Percentiles rank a stretch among this genome's conserved stretches.
phyloP scores from a whole-genome alignment of 2,888 invertebrate species.

The Limnephilus lunatus region DNA sequence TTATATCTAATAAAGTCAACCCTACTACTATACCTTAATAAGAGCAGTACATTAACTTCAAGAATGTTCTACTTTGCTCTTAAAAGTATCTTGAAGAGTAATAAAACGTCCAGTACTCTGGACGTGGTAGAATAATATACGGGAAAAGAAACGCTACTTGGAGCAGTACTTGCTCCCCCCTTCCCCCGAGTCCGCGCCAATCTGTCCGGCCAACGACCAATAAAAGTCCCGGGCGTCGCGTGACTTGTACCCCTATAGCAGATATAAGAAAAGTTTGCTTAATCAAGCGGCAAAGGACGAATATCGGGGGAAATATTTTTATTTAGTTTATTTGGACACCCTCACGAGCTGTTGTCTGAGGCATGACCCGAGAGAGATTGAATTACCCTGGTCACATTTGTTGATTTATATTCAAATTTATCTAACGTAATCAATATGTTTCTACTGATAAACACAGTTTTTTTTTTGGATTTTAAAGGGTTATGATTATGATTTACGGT shows the following conservation, averaged over 20 bases:
- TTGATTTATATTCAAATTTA: too few species aligned
- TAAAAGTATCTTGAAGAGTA: background rate
- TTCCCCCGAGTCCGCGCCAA: constrained; percentile 19
- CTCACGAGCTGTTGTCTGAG: background rate
- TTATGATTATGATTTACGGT: too few species aligned
- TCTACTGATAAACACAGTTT: too few species aligned
- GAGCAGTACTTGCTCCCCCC: background rate
- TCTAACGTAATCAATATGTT: too few species aligned
- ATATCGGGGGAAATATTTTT: constrained; percentile 37
- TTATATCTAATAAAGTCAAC: background rate
- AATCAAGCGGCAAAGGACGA: constrained; percentile 38
- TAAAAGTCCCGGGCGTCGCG: constrained; percentile 30
- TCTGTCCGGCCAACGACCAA: constrained; percentile 42
- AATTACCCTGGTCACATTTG: background rate
- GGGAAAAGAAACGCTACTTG: background rate
- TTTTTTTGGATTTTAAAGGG: too few species aligned
- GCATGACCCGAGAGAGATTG: background rate
- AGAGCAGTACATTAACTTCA: background rate
- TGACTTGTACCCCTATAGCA: constrained; percentile 19
- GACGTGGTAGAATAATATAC: background rate
- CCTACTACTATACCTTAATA: background rate
- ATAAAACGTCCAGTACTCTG: background rate
- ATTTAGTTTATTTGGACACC: constrained; percentile 15
- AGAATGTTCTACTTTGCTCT: background rate
- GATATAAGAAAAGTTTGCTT: constrained; percentile 45